Conservation (phyloP, 2,797 vertebrate genomes). For the Acomys russatus region DNA sequence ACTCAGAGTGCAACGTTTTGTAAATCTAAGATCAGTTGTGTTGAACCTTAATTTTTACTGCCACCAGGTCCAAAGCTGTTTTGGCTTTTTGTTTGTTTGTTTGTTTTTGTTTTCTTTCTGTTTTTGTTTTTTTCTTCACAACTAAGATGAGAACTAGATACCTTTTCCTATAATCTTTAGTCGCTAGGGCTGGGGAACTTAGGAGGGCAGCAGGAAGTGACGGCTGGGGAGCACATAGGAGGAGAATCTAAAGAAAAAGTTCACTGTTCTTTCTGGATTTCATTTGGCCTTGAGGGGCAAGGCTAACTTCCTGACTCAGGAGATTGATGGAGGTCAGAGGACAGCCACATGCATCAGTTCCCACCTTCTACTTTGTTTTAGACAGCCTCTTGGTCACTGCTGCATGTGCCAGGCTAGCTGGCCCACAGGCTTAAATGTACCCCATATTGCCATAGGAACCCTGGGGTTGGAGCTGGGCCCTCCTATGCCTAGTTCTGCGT, state of each 20-base stretch:
- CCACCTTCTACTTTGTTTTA: background rate
- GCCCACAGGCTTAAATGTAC: background rate
- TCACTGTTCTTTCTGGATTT: slow-evolving; percentile 38
- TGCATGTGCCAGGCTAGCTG: background rate
- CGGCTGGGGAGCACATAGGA: background rate
- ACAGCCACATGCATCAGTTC: background rate
- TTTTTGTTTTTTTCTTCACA: background rate
- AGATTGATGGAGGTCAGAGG: background rate
- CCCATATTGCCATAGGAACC: background rate
- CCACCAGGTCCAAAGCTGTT: background rate
- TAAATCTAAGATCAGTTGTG: background rate
- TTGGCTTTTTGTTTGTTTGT: no score
- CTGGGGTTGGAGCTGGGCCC: background rate
- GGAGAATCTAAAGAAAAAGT: background rate
- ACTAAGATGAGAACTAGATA: background rate
- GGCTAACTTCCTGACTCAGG: background rate
- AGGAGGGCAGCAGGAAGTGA: background rate
- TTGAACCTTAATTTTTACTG: background rate
- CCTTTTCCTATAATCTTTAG: background rate
- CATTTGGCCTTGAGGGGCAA: slow-evolving; percentile 24
- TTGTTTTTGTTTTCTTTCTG: no score
- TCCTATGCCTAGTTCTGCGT: background rate
- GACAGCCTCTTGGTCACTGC: background rate
- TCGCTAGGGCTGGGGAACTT: background rate
- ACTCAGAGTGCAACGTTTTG: background rate